phyloP scores from a whole-genome alignment of 2,888 invertebrate species.

The Macrosiphum euphorbiae region DNA sequence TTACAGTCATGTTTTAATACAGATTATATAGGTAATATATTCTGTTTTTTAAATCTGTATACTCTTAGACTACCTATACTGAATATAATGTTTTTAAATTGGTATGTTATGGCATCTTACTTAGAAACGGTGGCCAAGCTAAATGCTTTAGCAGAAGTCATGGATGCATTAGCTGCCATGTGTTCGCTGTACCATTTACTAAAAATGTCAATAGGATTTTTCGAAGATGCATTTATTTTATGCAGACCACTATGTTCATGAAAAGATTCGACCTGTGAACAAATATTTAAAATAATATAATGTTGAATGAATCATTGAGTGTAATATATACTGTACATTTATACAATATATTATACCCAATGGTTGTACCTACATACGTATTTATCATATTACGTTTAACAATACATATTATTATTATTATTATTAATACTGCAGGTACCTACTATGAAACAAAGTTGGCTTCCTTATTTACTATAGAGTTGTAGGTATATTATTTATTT shows the following conservation, averaged over 20 bases:
- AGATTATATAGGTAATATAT: neutral
- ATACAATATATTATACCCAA: too few species aligned
- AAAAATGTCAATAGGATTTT: conserved; percentile 72
- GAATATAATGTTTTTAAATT: too few species aligned
- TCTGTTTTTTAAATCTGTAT: neutral
- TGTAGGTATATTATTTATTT: too few species aligned
- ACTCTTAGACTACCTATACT: neutral
- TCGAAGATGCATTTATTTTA: conserved; percentile 70
- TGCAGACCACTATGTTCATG: conserved; percentile 68
- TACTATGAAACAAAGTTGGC: too few species aligned
- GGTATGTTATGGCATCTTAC: conserved; percentile 68
- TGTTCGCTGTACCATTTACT: conserved; percentile 71
- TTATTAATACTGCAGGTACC: too few species aligned
- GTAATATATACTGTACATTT: too few species aligned
- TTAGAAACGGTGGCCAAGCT: conserved; percentile 71
- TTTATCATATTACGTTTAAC: neutral
- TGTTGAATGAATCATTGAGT: neutral
- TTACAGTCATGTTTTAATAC: neutral
- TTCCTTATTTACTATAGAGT: too few species aligned
- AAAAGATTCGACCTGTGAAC: conserved; percentile 19
- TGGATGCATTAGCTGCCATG: conserved; percentile 65
- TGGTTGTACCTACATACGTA: too few species aligned
- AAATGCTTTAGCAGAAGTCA: conserved; percentile 69
- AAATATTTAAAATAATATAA: neutral
- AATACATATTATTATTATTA: too few species aligned